Percentiles rank a stretch among this genome's conserved stretches.
These are phyloP conservation scores for Falco novaeseelandiae DNA, from an alignment of 2,797 vertebrate genomes.

Conservation along the genomic window DNA sequence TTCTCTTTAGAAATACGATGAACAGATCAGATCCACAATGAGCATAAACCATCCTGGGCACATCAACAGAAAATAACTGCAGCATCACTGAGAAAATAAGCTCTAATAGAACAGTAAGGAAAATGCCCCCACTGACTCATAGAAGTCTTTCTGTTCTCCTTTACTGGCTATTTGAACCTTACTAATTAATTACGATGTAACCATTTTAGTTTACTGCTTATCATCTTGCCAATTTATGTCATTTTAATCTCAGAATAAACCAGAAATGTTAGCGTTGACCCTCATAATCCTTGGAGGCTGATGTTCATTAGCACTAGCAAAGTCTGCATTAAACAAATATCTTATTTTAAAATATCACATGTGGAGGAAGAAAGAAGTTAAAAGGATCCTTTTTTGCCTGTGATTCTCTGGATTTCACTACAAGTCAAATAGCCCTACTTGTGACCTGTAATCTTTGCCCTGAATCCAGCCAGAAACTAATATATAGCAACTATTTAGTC, in stretches of 20 bases:
- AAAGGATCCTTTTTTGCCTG: not conserved
- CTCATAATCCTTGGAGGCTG: not conserved
- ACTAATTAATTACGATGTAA: not conserved
- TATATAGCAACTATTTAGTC: not conserved
- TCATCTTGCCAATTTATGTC: not conserved
- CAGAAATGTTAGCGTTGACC: not conserved
- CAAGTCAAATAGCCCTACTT: not conserved
- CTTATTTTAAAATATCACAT: not conserved
- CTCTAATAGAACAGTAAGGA: not conserved
- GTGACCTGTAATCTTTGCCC: not conserved
- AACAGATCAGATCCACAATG: not conserved
- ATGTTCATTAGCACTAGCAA: slow-evolving; percentile 2
- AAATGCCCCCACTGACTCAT: not conserved
- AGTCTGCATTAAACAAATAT: not conserved
- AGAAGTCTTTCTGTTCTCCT: not conserved
- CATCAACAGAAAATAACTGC: not conserved
- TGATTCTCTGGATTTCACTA: not conserved
- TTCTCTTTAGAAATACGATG: not conserved
- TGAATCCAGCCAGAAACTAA: not conserved
- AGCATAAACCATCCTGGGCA: not conserved
- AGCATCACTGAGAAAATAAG: not conserved
- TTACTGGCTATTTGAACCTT: not conserved
- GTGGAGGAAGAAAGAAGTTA: not conserved
- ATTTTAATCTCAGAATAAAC: not conserved
- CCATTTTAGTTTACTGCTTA: not conserved